phyloP scores from a whole-genome alignment of 2,113 vertebrate species.

The Heliornis fulica region DNA sequence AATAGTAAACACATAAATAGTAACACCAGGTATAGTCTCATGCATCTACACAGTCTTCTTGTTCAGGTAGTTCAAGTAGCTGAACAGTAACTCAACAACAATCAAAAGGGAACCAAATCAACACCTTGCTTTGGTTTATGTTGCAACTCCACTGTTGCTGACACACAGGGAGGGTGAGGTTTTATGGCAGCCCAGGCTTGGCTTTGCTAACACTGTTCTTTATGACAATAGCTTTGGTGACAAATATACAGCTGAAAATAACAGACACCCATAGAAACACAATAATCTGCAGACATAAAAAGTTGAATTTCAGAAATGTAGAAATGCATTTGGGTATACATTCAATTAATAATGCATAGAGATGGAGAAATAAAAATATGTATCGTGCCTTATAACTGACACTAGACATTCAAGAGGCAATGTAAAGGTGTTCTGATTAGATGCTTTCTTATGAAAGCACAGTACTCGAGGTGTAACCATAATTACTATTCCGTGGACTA shows the following conservation, averaged over 20 bases:
- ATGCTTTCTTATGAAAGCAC: neutral
- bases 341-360: neutral
- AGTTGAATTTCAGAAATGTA: neutral
- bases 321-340: neutral
- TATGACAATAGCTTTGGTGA: neutral
- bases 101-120: neutral
- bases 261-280: neutral
- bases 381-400: neutral
- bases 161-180: fast-evolving
- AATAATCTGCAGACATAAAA: neutral
- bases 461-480: neutral
- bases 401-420: neutral
- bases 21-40: neutral
- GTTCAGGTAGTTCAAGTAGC: neutral
- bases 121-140: neutral
- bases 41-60: neutral
- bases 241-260: neutral
- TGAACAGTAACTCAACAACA: neutral
- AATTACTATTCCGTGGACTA: neutral
- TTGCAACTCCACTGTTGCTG: neutral
- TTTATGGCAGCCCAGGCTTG: fast-evolving
- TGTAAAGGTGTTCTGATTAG: neutral
- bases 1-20: neutral
- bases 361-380: neutral
- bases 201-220: neutral